Evolutionary conservation across 2,797 vertebrate species (phyloP).

Genomic region (Eurystomus glaucurus): DNA sequence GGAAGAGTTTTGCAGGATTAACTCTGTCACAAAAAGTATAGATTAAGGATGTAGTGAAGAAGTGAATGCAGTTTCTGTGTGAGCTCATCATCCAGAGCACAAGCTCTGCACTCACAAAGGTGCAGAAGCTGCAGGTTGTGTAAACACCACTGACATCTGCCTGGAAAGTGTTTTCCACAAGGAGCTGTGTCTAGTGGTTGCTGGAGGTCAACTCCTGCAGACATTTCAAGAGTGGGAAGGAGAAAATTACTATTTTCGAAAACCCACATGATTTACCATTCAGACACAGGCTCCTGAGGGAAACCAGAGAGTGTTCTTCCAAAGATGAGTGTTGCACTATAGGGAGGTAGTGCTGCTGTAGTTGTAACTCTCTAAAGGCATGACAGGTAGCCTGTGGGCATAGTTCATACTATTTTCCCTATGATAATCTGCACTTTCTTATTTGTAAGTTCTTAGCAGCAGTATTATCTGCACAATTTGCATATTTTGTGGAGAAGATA

Average conservation of each 20-base stretch:
- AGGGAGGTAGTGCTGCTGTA: not conserved
- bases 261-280: too few relatives aligned
- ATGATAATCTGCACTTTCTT: not conserved
- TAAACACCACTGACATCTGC: fast-evolving
- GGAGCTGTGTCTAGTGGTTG: not conserved
- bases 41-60: not conserved
- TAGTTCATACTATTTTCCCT: fast-evolving
- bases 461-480: not conserved
- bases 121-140: not conserved
- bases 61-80: not conserved
- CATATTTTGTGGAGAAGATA: not conserved
- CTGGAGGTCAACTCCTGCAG: not conserved
- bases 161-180: fast-evolving
- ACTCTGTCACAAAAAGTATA: not conserved
- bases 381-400: not conserved
- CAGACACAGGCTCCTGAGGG: not conserved
- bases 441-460: not conserved
- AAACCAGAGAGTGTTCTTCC: not conserved
- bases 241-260: fast-evolving
- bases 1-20: not conserved
- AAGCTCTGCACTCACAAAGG: not conserved
- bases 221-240: not conserved
- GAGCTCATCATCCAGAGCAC: not conserved
- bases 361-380: not conserved
- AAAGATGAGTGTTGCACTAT: fast-evolving